Evolutionary conservation across 2,888 invertebrate species (phyloP).

Genomic region (Podabrus alpinus): DNA sequence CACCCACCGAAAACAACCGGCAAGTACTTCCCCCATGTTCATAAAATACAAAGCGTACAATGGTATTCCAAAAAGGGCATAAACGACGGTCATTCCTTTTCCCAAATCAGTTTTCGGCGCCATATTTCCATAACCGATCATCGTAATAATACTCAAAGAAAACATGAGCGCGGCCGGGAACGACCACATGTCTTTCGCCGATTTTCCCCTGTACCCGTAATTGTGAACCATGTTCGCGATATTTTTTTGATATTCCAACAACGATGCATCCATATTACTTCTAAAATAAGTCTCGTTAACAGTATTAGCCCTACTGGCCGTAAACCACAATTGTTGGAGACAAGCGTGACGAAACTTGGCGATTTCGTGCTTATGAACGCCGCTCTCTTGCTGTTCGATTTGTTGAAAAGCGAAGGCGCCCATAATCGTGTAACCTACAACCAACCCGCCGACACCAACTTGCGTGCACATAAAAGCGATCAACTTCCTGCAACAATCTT

Average conservation of each 20-base stretch:
- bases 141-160: slow-evolving; percentile 84
- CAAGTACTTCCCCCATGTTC: slow-evolving; percentile 86
- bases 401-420: slow-evolving; percentile 82
- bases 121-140: slow-evolving; percentile 90
- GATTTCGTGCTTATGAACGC: slow-evolving; percentile 58
- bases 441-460: slow-evolving; percentile 85
- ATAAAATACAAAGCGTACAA: slow-evolving; percentile 85
- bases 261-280: slow-evolving; percentile 62
- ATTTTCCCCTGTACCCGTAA: slow-evolving; percentile 71
- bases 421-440: slow-evolving; percentile 84
- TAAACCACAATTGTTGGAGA: slow-evolving; percentile 69
- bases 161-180: slow-evolving; percentile 89
- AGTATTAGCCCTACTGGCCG: slow-evolving; percentile 64
- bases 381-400: slow-evolving; percentile 65
- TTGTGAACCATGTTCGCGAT: slow-evolving; percentile 63
- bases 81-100: slow-evolving; percentile 81
- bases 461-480: slow-evolving; percentile 92
- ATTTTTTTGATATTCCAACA: slow-evolving; percentile 68
- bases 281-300: slow-evolving; percentile 71
- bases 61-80: slow-evolving; percentile 87
- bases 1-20: slow-evolving; percentile 79
- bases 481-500: slow-evolving; percentile 83
- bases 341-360: slow-evolving; percentile 60
- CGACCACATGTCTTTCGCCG: slow-evolving; percentile 76
- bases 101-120: slow-evolving; percentile 83